Base-by-base conservation (phyloP, 2,888 invertebrate genomes). In the Tricholauxania praeusta region DNA sequence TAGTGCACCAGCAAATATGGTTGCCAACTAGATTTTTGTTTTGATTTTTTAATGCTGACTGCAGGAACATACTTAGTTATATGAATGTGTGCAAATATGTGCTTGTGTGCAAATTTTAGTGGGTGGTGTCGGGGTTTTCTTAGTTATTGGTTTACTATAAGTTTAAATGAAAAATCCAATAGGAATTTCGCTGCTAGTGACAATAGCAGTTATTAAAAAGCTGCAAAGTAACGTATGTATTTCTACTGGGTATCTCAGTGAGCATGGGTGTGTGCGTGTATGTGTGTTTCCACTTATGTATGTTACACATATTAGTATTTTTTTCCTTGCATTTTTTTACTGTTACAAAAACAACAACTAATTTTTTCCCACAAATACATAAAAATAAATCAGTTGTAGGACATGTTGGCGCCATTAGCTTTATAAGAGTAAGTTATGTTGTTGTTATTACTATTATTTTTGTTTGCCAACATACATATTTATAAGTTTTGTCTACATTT, bases 371-470 rank as follows among this genome's bases (percentile, higher is more conserved):
- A 64, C 64, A 64, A 64, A 82, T 82, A 82, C 82, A 82, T 82
- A 82, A 82, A 83, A 83, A 84, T 84, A 84, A 84, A 84, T 84
- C 84, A 84, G 83, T 82, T 82, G 80, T 81, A 84, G 84, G 84
- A 84, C 84, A 83, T 83, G 82, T 82, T 83, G 85, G 84, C 85
- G 84, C 84, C 85, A 83, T 81, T 80, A 80, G 80, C 81, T 83
- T 81, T 79, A 78, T 72, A 47, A 39, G 17, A 65, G 68, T 22
- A 7, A 17, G 6, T 67, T 67, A 15, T 12, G 19, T 49, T 51
- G 8, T 22, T 52, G 17, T 51, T 28, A 3, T 65, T 51, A 7
- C 15, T 51, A 15, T 28, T 65, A 14, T 65, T 65, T 49, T 62
- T 62, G 28, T 28, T 28, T 28, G 28, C 28, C 28, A 28, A 28